Base-by-base conservation (phyloP, 2,888 invertebrate genomes). In the Limnephilus marmoratus region DNA sequence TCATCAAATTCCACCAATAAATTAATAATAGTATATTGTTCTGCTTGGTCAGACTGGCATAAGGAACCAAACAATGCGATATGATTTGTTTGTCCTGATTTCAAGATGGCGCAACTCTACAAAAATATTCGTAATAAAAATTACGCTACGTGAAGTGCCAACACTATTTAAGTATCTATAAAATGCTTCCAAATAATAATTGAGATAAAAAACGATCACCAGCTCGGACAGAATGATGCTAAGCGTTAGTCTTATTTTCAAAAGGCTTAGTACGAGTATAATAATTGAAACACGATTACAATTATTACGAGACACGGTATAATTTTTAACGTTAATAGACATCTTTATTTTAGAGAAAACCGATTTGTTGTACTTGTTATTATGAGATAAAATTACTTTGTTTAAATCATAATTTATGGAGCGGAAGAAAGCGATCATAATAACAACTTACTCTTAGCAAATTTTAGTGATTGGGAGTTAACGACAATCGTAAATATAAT, bases 351-450 rank as follows among this genome's bases (percentile, higher is more conserved):
- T n/a, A 68, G 68, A 68, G 68, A n/a, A 68, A 68, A 68, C 68
- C 24, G 24, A 68, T 68, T 24, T 68, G 24, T 68, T 68, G 68
- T 68, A 68, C 68, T 24, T 68, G n/a, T 68, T n/a, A 68, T 68
- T 68, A 4, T 68, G 68, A 82, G 34, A 34, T 45, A 41, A 45
- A 85, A 45, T 45, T 45, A 85, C 85, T 41, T 85, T 85, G 85
- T 85, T 85, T 85, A 45, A 85, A 13, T n/a, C 31, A 41, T 85
- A 45, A 85, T 85, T 85, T 85, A 41, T 85, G 34, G n/a, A 15
- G 68, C 53, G 18, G 53, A 88, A 88, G 88, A 68, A 88, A 88
- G 88, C 53, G 68, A 88, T 88, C 31, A 11, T 68, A 88, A 68
- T 53, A 88, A 88, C 34, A 68, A 29, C 34, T 88, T 68, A 68